Evolutionary conservation across 2,888 invertebrate genomes (phyloP).

Genomic region (Kryphioiulus occultus): DNA sequence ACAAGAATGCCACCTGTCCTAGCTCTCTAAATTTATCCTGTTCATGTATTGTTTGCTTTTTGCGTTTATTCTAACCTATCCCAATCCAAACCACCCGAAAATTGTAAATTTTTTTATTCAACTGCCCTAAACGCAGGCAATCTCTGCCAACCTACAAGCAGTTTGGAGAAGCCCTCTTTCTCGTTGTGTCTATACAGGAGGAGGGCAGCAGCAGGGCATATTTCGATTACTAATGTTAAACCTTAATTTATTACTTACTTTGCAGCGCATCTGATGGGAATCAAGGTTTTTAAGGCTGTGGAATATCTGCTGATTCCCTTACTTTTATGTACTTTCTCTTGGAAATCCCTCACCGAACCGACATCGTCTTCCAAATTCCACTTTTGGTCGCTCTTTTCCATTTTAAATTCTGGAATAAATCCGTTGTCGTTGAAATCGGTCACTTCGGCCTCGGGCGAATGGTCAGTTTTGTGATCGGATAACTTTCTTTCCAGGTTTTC

Average conservation of each 20-base stretch:
- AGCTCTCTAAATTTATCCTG: too few species aligned
- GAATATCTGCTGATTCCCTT: conserved; percentile 41
- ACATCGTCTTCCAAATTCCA: neutral
- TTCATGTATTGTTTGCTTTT: too few species aligned
- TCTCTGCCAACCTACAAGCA: too few species aligned
- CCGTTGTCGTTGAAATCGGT: neutral
- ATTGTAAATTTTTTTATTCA: too few species aligned
- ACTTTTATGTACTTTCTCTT: neutral
- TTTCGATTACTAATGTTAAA: too few species aligned
- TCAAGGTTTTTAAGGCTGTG: conserved; percentile 35
- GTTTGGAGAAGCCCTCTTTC: too few species aligned
- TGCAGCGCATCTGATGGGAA: conserved; percentile 43
- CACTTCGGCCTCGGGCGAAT: neutral
- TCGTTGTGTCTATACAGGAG: too few species aligned
- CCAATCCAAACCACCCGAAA: too few species aligned
- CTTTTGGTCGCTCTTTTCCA: neutral
- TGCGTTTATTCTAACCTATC: too few species aligned
- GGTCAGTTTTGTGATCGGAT: neutral
- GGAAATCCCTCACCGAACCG: neutral
- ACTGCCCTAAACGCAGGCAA: too few species aligned
- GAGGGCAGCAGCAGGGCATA: too few species aligned
- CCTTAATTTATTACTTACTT: conserved; percentile 2
- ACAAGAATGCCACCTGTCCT: too few species aligned
- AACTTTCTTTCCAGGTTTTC: neutral
- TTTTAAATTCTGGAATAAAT: neutral